Evolutionary conservation across 2,113 vertebrate species (phyloP).

Genomic region (Butorides virescens): DNA sequence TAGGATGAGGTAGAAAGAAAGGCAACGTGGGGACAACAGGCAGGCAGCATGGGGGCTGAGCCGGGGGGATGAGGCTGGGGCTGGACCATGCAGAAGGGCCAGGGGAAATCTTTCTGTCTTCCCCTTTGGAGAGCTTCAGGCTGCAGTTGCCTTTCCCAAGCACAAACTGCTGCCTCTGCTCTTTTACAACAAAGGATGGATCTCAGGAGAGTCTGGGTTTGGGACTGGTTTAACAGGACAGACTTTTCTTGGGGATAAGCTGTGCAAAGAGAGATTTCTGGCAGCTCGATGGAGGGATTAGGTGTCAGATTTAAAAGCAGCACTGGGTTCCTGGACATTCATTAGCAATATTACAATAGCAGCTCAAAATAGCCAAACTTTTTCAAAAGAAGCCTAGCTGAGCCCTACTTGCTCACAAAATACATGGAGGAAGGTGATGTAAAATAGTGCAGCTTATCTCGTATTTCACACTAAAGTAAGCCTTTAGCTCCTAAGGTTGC

Average conservation of each 20-base stretch:
- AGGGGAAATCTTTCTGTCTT: neutral
- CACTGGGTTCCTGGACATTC: neutral
- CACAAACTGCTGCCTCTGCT: neutral
- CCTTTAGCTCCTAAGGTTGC: neutral
- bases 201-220: neutral
- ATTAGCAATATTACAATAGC: neutral
- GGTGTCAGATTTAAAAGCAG: neutral
- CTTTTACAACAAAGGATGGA: neutral
- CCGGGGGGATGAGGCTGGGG: neutral
- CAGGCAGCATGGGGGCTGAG: neutral
- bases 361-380: neutral
- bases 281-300: neutral
- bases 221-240: neutral
- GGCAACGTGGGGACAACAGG: neutral
- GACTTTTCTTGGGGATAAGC: neutral
- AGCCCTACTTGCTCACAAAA: neutral
- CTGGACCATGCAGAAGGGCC: neutral
- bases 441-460: neutral
- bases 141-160: neutral
- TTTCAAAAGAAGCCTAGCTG: neutral
- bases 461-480: neutral
- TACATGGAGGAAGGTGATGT: neutral
- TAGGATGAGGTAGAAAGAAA: neutral
- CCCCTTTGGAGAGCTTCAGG: neutral
- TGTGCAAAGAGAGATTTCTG: neutral